Percentiles rank a stretch among this genome's conserved stretches.
Conservation (phyloP, 2,113 vertebrate species). For the Osmerus eperlanus region DNA sequence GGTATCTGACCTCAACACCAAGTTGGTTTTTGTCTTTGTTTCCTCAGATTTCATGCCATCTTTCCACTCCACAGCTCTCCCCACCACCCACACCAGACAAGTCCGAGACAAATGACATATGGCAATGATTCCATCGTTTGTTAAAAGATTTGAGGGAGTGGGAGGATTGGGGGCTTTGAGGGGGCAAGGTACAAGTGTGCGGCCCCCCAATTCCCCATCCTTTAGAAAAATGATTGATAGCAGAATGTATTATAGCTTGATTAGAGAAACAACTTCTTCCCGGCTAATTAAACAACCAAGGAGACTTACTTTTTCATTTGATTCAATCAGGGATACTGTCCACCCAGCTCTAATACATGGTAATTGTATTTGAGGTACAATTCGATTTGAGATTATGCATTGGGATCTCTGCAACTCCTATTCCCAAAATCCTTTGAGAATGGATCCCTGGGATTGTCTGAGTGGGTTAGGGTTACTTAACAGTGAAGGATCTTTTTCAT, state of each 20-base stretch:
- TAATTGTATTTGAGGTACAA: slow-evolving; percentile 33
- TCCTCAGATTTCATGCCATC: slow-evolving; percentile 12
- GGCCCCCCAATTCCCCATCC: too few species aligned
- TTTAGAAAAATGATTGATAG: too few species aligned
- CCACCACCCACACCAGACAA: background rate
- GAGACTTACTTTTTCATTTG: slow-evolving; percentile 17
- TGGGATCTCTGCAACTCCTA: background rate
- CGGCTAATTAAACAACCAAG: too few species aligned
- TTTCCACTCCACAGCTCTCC: slow-evolving; percentile 9
- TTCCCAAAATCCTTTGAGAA: background rate
- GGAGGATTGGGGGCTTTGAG: background rate
- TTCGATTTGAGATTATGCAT: slow-evolving; percentile 4
- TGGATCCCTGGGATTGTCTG: background rate
- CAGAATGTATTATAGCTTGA: too few species aligned
- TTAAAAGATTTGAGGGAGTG: background rate
- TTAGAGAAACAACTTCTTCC: too few species aligned
- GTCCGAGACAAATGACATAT: slow-evolving; percentile 8
- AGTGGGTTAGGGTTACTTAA: background rate
- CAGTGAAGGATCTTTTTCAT: background rate
- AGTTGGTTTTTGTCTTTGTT: background rate
- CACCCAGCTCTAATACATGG: slow-evolving; percentile 10
- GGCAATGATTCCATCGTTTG: slow-evolving; percentile 23
- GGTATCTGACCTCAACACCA: background rate
- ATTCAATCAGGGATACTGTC: slow-evolving; percentile 17
- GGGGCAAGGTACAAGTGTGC: too few species aligned